These are phyloP conservation scores for Nephila pilipes DNA, from an alignment of 1,140 invertebrate genomes.

Conservation along the genomic window DNA sequence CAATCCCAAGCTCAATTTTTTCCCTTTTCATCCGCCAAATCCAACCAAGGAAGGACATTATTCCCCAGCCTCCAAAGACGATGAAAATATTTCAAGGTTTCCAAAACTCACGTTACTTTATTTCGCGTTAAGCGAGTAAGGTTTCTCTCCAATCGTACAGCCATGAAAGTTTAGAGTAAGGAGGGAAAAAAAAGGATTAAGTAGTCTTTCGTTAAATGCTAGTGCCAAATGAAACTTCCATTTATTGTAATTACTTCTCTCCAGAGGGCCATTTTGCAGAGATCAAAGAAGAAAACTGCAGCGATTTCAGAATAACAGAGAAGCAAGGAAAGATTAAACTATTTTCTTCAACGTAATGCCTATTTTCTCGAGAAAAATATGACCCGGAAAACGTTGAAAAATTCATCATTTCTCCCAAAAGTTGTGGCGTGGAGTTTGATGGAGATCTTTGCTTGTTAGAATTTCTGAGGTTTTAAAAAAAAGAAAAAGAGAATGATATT, in stretches of 20 bases:
- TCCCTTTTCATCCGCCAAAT: not conserved
- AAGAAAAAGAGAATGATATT: not conserved
- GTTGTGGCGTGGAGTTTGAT: not conserved
- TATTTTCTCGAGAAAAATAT: conserved; percentile 30
- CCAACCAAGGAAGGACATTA: not conserved
- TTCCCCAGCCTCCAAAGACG: not conserved
- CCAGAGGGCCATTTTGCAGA: conserved; percentile 52
- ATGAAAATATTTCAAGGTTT: conserved; percentile 42
- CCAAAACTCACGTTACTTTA: not conserved
- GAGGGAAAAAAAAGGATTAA: conserved; percentile 22
- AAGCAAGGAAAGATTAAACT: conserved; percentile 60
- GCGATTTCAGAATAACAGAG: conserved; percentile 32
- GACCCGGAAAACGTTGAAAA: conserved; percentile 24
- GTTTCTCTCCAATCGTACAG: not conserved
- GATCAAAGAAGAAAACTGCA: conserved; percentile 60
- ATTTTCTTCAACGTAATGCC: conserved; percentile 43
- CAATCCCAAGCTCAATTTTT: not conserved
- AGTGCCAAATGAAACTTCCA: conserved; percentile 68
- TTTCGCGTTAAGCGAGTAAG: not conserved
- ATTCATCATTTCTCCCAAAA: conserved; percentile 36
- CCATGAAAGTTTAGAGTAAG: not conserved
- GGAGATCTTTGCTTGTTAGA: not conserved
- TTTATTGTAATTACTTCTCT: conserved; percentile 63
- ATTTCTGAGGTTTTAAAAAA: not conserved
- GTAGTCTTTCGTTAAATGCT: conserved; percentile 64